Evolutionary conservation across 92 coral and sea anemone species (phyloP).

Genomic region (Hydrozoanthus gracilis): DNA sequence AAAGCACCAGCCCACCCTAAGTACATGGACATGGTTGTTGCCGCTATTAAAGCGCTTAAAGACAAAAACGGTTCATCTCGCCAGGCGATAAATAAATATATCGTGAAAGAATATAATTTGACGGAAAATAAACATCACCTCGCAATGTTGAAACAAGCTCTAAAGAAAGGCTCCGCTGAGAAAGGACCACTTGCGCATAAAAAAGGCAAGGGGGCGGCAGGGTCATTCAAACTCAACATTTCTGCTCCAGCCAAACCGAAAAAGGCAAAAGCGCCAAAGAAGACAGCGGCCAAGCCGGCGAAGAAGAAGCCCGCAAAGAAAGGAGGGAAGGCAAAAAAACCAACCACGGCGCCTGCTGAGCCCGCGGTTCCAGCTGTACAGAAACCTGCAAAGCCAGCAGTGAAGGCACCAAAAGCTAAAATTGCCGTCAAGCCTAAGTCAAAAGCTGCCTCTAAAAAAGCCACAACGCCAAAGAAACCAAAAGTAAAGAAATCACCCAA

Average conservation of each 20-base stretch:
- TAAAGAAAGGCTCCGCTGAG: constrained; percentile 71
- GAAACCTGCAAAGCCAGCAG: constrained; percentile 47
- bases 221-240: constrained; percentile 80
- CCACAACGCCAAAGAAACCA: constrained; percentile 86
- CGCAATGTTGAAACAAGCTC: constrained; percentile 82
- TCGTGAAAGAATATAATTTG: constrained; percentile 76
- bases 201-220: constrained; percentile 90
- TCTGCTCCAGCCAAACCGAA: constrained; percentile 51
- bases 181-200: constrained; percentile 79
- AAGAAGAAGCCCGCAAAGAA: constrained; percentile 52
- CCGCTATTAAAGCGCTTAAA: constrained; percentile 70
- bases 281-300: constrained; percentile 51
- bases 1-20: constrained; percentile 72
- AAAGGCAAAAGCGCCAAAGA: constrained; percentile 49
- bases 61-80: constrained; percentile 87
- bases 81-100: constrained; percentile 84
- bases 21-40: constrained; percentile 76
- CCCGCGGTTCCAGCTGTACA: constrained; percentile 12
- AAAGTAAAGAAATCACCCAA: constrained; percentile 64
- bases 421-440: constrained; percentile 40
- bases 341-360: constrained; percentile 23
- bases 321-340: constrained; percentile 22
- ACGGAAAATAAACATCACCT: constrained; percentile 80
- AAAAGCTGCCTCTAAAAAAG: constrained; percentile 58
- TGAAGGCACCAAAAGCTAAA: not conserved